These are phyloP conservation scores for Drosophila nikananu DNA, from an alignment of 1,140 invertebrate genomes.

Conservation along the genomic window DNA sequence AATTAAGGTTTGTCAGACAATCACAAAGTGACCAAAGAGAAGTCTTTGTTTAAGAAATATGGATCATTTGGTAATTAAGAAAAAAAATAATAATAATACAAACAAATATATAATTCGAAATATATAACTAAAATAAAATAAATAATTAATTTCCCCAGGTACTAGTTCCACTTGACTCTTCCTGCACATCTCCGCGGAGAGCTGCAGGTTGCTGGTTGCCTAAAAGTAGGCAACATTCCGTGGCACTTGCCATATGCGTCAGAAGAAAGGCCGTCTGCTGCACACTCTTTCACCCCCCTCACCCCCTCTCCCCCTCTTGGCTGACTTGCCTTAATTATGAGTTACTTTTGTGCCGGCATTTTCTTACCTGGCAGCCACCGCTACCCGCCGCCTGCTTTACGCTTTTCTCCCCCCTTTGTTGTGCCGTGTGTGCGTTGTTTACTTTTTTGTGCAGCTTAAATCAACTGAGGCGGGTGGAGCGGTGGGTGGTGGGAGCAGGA, in stretches of 20 bases:
- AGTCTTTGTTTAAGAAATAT: too few relatives aligned
- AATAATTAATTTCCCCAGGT: neutral
- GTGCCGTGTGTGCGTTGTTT: constrained; percentile 47
- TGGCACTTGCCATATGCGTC: constrained; percentile 53
- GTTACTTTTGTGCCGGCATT: constrained; percentile 79
- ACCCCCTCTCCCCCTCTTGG: constrained; percentile 12
- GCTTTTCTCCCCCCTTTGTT: constrained; percentile 13
- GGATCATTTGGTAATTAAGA: too few relatives aligned
- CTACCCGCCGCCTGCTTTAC: neutral
- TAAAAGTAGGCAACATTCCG: constrained; percentile 55
- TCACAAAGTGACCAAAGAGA: too few relatives aligned
- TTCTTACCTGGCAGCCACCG: constrained; percentile 36
- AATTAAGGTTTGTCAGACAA: too few relatives aligned
- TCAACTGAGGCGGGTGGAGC: constrained; percentile 38
- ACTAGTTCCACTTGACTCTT: constrained; percentile 18
- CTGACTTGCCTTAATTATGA: constrained; percentile 77
- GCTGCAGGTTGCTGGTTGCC: constrained; percentile 24
- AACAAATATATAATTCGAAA: too few relatives aligned
- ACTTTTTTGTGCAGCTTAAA: constrained; percentile 66
- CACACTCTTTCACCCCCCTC: constrained; percentile 15
- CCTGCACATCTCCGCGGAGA: neutral
- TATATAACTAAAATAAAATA: too few relatives aligned
- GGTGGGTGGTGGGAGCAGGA: neutral
- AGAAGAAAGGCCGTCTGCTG: constrained; percentile 38
- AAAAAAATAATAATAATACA: too few relatives aligned